Evolutionary conservation across 1,140 invertebrate species (phyloP), one percentile per base, ranked within the genome.

Genomic region (Drosophila virilis): DNA sequence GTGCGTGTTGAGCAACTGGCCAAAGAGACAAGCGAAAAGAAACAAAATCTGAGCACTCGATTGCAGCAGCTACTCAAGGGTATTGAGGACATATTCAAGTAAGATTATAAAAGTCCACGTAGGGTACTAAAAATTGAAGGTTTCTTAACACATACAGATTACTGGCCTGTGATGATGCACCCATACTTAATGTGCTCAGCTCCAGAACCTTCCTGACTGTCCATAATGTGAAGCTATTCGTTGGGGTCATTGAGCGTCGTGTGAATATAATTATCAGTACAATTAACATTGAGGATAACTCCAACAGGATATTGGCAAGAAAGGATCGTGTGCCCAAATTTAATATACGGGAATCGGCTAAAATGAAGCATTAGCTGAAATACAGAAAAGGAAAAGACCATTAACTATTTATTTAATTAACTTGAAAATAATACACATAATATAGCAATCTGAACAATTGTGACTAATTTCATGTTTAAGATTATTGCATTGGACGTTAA

Each of bases 141-240:
- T 28, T 52, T 22, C 0, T 48, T 17, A 28, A 22, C 1, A 6
- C n/a, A 65, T 65, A 37, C 52, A 89, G 90, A 28, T 91, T 94
- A 93, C 46, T 92, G 93, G 46, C 93, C 94, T 96, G 96, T 78
- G 94, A 96, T 76, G 94, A 94, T 64, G 93, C 95, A 1, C 95
- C 96, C 0, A 94, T 97, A 17, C 92, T 96, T 1, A 94, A 95
- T 81, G 92, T 97, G 9, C 90, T 97, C 2, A 95, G 96, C 77
- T 93, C 95, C 10, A 94, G 95, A 54, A 93, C 94, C 33, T 93
- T 93, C 13, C 94, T 96, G 17, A 96, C 95, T 9, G 93, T 93
- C 52, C 94, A 94, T 64, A 97, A 96, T 90, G 95, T 96, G 0
- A 95, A 95, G 80, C 93, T 96, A 2, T 96, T 96, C 82, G 93